These are phyloP conservation scores for Rallus limicola DNA, from an alignment of 2,113 vertebrate genomes.

Conservation along the genomic window DNA sequence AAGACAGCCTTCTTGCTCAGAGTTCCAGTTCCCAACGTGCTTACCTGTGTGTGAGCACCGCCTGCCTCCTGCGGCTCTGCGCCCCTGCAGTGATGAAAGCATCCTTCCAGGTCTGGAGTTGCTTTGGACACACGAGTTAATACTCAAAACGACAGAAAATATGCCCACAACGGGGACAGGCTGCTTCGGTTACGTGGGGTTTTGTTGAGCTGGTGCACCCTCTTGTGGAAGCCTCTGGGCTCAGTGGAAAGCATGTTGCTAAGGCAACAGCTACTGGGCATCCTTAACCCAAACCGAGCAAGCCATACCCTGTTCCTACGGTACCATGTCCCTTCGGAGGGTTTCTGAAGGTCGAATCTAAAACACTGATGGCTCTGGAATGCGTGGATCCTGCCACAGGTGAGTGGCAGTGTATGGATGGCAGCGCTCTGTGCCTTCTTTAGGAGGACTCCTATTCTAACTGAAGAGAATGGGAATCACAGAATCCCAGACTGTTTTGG, in stretches of 20 bases:
- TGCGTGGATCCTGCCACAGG: background rate
- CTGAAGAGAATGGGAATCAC: background rate
- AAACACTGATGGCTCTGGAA: background rate
- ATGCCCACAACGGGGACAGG: background rate
- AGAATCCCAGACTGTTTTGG: too few relatives aligned
- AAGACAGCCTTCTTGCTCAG: background rate
- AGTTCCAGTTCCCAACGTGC: background rate
- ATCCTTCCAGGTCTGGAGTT: background rate
- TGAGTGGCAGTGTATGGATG: background rate
- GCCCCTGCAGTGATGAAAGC: background rate
- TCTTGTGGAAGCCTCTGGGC: slow-evolving; percentile 24
- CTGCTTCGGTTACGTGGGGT: fast-evolving
- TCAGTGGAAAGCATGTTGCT: background rate
- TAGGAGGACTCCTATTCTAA: background rate
- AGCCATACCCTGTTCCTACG: background rate
- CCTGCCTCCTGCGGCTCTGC: fast-evolving
- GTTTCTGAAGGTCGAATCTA: background rate
- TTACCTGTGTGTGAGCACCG: background rate
- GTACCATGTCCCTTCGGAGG: fast-evolving
- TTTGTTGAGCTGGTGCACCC: background rate
- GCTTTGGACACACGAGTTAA: background rate
- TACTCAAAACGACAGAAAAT: fast-evolving
- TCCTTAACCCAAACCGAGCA: background rate
- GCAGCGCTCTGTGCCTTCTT: background rate
- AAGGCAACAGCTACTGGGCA: background rate